Conservation (phyloP, 1,140 invertebrate genomes). For the Ridgeia piscesae region DNA sequence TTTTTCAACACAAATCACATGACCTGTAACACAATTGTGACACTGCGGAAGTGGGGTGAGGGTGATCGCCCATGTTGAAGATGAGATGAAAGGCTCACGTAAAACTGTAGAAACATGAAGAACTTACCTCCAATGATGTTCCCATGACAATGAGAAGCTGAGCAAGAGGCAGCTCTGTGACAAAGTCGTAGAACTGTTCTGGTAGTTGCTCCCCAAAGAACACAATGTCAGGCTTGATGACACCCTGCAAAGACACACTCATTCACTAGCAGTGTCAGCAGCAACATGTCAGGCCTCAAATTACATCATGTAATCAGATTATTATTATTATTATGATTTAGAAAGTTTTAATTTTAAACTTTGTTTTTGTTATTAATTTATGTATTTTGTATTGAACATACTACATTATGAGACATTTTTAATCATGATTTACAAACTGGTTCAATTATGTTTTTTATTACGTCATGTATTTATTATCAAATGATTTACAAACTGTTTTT, state of each 20-base stretch:
- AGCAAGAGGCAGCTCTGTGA: conserved; percentile 53
- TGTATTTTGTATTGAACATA: too few species aligned
- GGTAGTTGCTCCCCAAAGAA: conserved; percentile 60
- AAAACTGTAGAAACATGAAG: neutral
- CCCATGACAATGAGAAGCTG: conserved; percentile 58
- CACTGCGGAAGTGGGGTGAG: neutral
- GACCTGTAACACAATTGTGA: neutral
- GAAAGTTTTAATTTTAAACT: too few species aligned
- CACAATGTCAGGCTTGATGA: conserved; percentile 59
- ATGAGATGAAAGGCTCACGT: neutral
- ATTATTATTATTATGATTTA: too few species aligned
- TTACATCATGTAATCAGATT: too few species aligned
- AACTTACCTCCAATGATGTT: conserved; percentile 55
- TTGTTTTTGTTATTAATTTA: too few species aligned
- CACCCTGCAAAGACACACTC: conserved; percentile 34
- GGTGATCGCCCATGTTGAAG: neutral
- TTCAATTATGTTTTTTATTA: too few species aligned
- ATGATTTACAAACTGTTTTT: too few species aligned
- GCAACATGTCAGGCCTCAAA: too few species aligned
- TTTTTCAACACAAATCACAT: neutral
- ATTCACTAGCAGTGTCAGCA: neutral
- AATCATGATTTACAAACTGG: too few species aligned
- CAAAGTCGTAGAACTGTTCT: conserved; percentile 52
- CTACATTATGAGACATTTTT: too few species aligned
- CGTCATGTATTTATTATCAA: too few species aligned